Base-by-base conservation (phyloP, 2,888 invertebrate genomes). In the Chrysotoxum bicinctum region DNA sequence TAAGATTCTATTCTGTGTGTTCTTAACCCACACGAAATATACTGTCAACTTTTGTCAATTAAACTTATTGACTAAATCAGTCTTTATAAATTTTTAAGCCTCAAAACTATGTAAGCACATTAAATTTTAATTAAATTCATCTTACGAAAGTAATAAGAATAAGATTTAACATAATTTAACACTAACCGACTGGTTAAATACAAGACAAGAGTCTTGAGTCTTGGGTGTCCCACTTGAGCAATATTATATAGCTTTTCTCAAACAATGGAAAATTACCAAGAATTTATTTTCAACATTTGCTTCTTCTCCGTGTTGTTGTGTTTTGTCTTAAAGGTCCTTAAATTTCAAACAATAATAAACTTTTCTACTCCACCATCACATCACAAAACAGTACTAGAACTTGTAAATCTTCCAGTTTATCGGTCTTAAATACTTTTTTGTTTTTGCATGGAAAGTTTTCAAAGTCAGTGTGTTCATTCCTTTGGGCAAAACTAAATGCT, bases 401-500 rank as follows among this genome's bases (percentile, higher is more conserved):
- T 60, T 60, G 40, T 60, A 26, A 60, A 45, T 64, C 45, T 14
- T 45, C 7, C 19, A 64, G 12, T 45, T 45, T 45, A 64, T 64
- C 32, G 43, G 64, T 45, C 64, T 45, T 64, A 30, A 64, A 60
- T 26, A 40, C 26, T 60, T 37, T 16, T 60, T 26, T 7, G n/a
- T n/a, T 58, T 40, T 60, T n/a, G 64, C 37, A 43, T 37, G 23
- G 32, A 64, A 64, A 64, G 14, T 64, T 64, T 30, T 30, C 45
- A 64, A 30, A 64, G 45, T 64, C 64, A 32, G 43, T 62, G 45
- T 40, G 40, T 40, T 40, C 43, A 43, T 43, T 37, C 43, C 30
- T 32, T 30, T 45, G 64, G 43, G 43, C 30, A 26, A 23, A 45
- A 45, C 32, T 48, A 7, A 32, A 48, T 32, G 12, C 32, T 48